phyloP scores from a whole-genome alignment of 1,140 invertebrate species.

The Leptinotarsa undecemlineata region DNA sequence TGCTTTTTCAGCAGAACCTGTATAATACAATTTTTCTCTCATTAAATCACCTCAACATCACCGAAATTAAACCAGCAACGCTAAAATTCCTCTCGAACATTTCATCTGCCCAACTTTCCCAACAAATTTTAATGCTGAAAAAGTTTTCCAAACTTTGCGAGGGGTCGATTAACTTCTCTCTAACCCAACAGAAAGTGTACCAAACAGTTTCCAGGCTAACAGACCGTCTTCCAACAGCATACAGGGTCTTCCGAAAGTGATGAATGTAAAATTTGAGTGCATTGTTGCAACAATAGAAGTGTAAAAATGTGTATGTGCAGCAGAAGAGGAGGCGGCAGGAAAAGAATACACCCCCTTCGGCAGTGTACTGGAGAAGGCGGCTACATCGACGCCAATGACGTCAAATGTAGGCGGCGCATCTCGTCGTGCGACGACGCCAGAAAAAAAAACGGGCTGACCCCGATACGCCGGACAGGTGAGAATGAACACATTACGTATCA shows the following conservation, averaged over 20 bases:
- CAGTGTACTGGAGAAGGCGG: constrained; percentile 37
- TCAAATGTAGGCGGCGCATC: constrained; percentile 45
- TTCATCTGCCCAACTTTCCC: constrained; percentile 53
- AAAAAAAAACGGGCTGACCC: constrained; percentile 48
- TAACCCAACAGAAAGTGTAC: constrained; percentile 52
- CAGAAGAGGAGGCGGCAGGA: constrained; percentile 46
- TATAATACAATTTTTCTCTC: constrained; percentile 19
- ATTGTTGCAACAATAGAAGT: constrained; percentile 11
- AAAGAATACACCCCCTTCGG: constrained; percentile 47
- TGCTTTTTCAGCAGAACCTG: neutral
- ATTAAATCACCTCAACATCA: constrained; percentile 17
- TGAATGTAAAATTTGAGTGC: constrained; percentile 28
- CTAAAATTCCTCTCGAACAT: constrained; percentile 43
- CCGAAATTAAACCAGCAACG: constrained; percentile 10
- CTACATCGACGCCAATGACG: constrained; percentile 52
- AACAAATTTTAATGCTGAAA: constrained; percentile 55
- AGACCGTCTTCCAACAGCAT: constrained; percentile 14
- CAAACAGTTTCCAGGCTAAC: constrained; percentile 45
- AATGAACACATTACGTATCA: constrained; percentile 37
- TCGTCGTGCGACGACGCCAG: constrained; percentile 44
- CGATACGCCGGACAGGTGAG: constrained; percentile 45
- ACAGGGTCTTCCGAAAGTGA: constrained; percentile 34
- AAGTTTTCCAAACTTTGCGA: constrained; percentile 54
- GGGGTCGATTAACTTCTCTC: constrained; percentile 54
- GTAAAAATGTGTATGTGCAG: constrained; percentile 42